phyloP scores from a whole-genome alignment of 2,113 vertebrate species.

The Vombatus ursinus region DNA sequence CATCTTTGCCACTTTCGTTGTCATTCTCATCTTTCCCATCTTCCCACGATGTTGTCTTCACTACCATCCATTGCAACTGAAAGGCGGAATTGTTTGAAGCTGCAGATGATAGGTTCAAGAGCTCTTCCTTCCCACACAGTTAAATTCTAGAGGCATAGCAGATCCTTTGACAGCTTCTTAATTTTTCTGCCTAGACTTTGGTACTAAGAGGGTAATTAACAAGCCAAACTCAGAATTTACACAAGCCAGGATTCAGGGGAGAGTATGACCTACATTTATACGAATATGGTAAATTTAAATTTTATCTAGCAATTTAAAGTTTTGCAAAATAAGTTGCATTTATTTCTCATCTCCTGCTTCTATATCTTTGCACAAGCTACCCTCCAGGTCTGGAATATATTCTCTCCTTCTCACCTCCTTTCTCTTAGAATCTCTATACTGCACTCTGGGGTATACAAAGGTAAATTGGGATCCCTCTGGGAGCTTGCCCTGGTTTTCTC shows the following conservation, averaged over 20 bases:
- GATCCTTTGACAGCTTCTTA: conserved; percentile 1
- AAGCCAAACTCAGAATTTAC: conserved; percentile 15
- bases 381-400: not conserved
- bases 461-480: not conserved
- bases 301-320: not conserved
- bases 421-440: not conserved
- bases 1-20: not conserved
- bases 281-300: not conserved
- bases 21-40: not conserved
- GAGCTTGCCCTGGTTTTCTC: not conserved
- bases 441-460: not conserved
- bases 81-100: conserved; percentile 1
- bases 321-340: not conserved
- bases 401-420: not conserved
- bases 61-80: not conserved
- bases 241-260: conserved; percentile 13
- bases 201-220: not conserved
- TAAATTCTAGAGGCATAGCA: not conserved
- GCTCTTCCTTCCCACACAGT: not conserved
- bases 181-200: not conserved
- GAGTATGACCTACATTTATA: conserved; percentile 30
- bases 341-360: not conserved
- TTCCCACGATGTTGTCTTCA: conserved; percentile 1
- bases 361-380: not conserved
- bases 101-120: not conserved